A percentile compares a stretch with the other conserved stretches of the same genome.
phyloP scores from a whole-genome alignment of 1,140 invertebrate genomes.

The Doryteuthis pealeii region DNA sequence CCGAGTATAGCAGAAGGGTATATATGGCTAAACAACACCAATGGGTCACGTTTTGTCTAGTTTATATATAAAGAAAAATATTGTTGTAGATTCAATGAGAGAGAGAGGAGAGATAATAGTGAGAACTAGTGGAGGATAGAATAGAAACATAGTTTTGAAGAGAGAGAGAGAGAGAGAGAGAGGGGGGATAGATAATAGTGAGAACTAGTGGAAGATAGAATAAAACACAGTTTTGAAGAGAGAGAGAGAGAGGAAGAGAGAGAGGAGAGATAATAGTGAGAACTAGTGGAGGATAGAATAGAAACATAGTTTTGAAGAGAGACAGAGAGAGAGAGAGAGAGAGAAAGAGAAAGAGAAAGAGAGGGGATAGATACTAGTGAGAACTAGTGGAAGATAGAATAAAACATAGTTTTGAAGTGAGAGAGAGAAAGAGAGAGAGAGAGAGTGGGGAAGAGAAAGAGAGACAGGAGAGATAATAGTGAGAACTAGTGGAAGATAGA shows the following conservation, averaged over 20 bases:
- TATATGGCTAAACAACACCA: background rate
- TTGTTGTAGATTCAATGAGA: background rate
- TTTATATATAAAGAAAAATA: background rate
- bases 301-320: background rate
- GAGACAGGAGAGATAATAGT: background rate
- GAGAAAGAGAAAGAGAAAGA: background rate
- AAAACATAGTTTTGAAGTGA: background rate
- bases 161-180: background rate
- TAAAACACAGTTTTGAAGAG: background rate
- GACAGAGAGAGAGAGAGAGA: background rate
- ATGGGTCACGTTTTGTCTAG: background rate
- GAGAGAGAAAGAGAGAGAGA: background rate
- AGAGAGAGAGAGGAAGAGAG: background rate
- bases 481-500: too few relatives aligned
- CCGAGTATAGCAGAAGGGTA: background rate
- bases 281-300: background rate
- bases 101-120: too few relatives aligned
- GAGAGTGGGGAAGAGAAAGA: background rate
- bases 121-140: too few relatives aligned
- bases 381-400: too few relatives aligned
- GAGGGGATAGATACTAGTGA: background rate
- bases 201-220: background rate
- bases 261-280: background rate
- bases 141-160: too few relatives aligned
- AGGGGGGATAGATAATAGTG: background rate